A percentile compares a stretch with the other conserved stretches of the same genome.
Conservation (phyloP, 1,140 invertebrate genomes). For the Bombus ignitus region DNA sequence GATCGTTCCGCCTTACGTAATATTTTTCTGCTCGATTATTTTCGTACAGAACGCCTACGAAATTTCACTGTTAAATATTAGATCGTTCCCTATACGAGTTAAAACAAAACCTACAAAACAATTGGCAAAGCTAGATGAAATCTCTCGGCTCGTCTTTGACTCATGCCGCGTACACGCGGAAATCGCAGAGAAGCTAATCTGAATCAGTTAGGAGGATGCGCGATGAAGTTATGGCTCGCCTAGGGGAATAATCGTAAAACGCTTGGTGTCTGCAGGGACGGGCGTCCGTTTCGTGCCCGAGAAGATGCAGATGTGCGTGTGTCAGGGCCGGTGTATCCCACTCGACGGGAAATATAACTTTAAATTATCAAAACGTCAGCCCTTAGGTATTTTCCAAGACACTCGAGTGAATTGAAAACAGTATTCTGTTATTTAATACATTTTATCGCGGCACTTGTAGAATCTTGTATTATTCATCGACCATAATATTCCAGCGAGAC, state of each 20-base stretch:
- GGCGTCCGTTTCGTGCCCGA: background rate
- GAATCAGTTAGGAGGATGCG: constrained; percentile 11
- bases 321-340: constrained; percentile 19
- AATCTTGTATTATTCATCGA: background rate
- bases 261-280: constrained; percentile 1
- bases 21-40: too few species aligned
- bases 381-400: too few species aligned
- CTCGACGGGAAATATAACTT: background rate
- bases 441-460: background rate
- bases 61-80: too few species aligned
- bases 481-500: background rate
- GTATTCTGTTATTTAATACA: background rate
- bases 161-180: constrained; percentile 13
- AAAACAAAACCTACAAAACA: background rate
- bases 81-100: too few species aligned
- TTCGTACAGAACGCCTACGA: too few species aligned
- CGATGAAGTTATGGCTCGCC: constrained; percentile 32
- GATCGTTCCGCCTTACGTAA: too few species aligned
- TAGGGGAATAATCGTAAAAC: constrained; percentile 43
- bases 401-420: background rate
- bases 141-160: constrained; percentile 10
- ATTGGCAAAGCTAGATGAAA: background rate
- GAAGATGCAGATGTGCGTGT: background rate
- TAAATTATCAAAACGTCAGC: background rate
- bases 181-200: background rate